Evolutionary conservation across 2,888 invertebrate genomes (phyloP), one percentile per base, ranked within the genome.

Genomic region (Cheilosia scutellata): DNA sequence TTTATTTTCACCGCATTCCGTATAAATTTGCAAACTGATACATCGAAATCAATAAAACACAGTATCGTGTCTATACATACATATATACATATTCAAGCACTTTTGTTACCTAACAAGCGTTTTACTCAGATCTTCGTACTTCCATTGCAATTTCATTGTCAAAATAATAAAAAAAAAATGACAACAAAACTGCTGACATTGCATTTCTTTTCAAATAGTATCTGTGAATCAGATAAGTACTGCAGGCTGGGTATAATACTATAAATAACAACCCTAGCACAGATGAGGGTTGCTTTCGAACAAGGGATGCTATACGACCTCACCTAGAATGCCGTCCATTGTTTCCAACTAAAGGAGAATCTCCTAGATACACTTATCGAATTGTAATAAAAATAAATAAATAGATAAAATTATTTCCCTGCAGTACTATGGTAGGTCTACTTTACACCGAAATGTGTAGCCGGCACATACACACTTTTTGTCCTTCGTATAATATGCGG

Each of bases 311-410:
- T 5, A 25, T 5, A 40, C 20, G 20, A 20, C 20, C 37, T 37
- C 27, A 57, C 16, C 70, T 53, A 20, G 11, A 31, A 63, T 47
- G n/a, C 20, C 31, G 16, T 44, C 42, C 57, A 65, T 49, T 60
- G 58, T 71, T 60, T 40, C 60, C 42, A 63, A 55, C 13, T 31
- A 42, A 25, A 42, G 42, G 13, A 42, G 11, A 44, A 40, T 70
- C 44, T 57, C 42, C n/a, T 31, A 25, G 40, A 62, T 72, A 72
- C 51, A 53, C 72, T 27, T 75, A 75, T 65, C 57, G 75, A 65
- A 44, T 37, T 31, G 70, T 70, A 70, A 78, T 78, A 78, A 78
- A 78, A 77, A 77, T 77, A 77, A 68, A 77, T 77, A 77, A 78
- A 63, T 55, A 60, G 74, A 74, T 74, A 74, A 74, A 63, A 62